Evolutionary conservation across 2,113 vertebrate species (phyloP).

Genomic region (Dipodomys merriami): DNA sequence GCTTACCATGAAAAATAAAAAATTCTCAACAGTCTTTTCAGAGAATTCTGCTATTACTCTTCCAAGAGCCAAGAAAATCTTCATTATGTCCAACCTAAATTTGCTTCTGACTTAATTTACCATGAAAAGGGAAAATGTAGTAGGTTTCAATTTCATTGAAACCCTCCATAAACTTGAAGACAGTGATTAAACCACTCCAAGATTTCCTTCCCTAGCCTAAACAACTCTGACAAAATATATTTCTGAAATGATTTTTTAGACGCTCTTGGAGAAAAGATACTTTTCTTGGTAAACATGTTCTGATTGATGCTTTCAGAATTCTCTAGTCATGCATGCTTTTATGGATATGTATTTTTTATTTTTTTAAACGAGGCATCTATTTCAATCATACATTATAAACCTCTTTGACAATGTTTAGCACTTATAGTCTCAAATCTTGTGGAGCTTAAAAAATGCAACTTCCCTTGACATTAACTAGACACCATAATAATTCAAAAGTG

Average conservation of each 20-base stretch:
- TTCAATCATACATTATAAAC: slow-evolving; percentile 11
- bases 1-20: not conserved
- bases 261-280: not conserved
- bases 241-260: slow-evolving; percentile 44
- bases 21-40: not conserved
- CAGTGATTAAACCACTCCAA: not conserved
- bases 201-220: slow-evolving; percentile 36
- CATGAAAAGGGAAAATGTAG: slow-evolving; percentile 50
- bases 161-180: not conserved
- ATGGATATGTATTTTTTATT: not conserved
- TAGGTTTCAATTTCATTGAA: slow-evolving; percentile 50
- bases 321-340: slow-evolving; percentile 14
- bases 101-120: slow-evolving; percentile 63
- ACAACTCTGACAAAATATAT: slow-evolving; percentile 7
- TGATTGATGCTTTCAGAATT: slow-evolving; percentile 32
- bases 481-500: not conserved
- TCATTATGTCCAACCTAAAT: slow-evolving; percentile 49
- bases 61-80: slow-evolving; percentile 45
- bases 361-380: not conserved
- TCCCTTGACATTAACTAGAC: not conserved
- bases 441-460: not conserved
- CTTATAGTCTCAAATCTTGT: slow-evolving; percentile 3
- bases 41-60: not conserved
- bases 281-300: slow-evolving; percentile 31
- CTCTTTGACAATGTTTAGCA: not conserved